Evolutionary conservation across 2,797 vertebrate genomes (phyloP).

Genomic region (Ctenosaura bakeri): DNA sequence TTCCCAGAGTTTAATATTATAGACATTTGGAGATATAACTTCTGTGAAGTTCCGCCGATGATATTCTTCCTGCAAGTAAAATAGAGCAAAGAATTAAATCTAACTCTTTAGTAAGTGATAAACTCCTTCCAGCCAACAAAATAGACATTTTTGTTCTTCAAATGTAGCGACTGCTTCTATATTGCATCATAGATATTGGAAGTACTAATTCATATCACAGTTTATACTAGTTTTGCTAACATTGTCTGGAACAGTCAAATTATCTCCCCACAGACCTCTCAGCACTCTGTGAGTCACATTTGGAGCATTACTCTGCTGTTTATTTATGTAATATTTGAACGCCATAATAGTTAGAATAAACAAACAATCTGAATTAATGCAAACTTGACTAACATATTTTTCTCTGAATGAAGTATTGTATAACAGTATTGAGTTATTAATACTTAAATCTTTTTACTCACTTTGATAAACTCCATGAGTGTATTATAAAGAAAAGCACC

Average conservation of each 20-base stretch:
- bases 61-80: slow-evolving; percentile 87
- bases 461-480: slow-evolving; percentile 91
- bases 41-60: slow-evolving; percentile 89
- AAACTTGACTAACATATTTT: not conserved
- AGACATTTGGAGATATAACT: slow-evolving; percentile 93
- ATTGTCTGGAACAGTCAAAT: no score
- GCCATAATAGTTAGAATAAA: not conserved
- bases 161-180: no score
- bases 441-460: slow-evolving; percentile 71
- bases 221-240: no score
- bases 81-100: slow-evolving; percentile 12
- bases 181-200: no score
- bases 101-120: not conserved
- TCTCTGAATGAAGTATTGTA: not conserved
- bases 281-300: not conserved
- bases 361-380: not conserved
- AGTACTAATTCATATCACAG: no score
- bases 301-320: not conserved
- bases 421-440: not conserved
- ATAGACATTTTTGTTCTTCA: no score
- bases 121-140: no score
- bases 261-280: no score
- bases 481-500: slow-evolving; percentile 94
- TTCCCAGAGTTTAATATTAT: slow-evolving; percentile 95
- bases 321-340: not conserved